Conservation (phyloP, 2,888 invertebrate genomes). For the Athalia cordata region DNA sequence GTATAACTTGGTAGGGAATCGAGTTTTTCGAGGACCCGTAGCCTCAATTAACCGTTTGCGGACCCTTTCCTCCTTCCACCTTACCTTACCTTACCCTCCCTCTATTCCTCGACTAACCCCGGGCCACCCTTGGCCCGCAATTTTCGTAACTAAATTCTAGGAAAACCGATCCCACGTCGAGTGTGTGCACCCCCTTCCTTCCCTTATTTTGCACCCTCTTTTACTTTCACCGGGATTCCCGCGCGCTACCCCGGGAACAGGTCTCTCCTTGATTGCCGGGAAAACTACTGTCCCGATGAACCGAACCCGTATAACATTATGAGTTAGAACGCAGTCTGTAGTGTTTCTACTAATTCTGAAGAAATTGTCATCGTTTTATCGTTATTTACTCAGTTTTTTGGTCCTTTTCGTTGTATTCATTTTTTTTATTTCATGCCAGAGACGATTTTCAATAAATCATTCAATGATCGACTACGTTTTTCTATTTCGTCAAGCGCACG, state of each 20-base stretch:
- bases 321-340: too few species aligned
- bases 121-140: conserved; percentile 25
- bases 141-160: conserved; percentile 40
- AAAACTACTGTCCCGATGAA: conserved; percentile 6
- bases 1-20: conserved; percentile 16
- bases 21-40: conserved; percentile 40
- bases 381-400: neutral
- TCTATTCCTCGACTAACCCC: neutral
- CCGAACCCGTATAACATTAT: neutral
- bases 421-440: neutral
- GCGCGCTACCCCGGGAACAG: too few species aligned
- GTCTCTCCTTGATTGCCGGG: conserved; percentile 32
- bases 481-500: too few species aligned
- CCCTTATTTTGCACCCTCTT: too few species aligned
- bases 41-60: conserved; percentile 42
- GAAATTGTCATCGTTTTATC: too few species aligned
- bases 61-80: conserved; percentile 22
- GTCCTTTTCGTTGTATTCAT: neutral
- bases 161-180: conserved; percentile 40
- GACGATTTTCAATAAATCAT: too few species aligned
- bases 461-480: too few species aligned
- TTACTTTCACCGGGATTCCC: too few species aligned
- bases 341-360: too few species aligned
- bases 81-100: neutral
- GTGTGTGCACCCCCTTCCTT: conserved; percentile 7